Conservation (phyloP, 2,888 invertebrate genomes). For the Pherbina coryleti region DNA sequence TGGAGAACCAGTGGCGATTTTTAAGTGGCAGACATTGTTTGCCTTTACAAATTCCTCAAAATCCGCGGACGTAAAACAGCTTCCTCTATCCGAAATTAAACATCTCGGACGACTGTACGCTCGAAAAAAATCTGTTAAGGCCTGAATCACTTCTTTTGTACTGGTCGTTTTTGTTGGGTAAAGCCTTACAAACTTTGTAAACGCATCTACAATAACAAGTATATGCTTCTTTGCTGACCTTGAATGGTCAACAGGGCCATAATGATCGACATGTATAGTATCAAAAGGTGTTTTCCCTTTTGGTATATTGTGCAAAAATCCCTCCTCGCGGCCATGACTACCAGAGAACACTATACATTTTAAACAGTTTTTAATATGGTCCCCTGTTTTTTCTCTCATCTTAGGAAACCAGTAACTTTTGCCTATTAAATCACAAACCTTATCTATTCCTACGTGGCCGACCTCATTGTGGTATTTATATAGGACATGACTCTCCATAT, state of each 20-base stretch:
- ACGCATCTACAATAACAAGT: slow-evolving; percentile 15
- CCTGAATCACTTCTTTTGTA: not conserved
- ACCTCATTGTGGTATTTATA: slow-evolving; percentile 32
- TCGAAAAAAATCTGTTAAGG: not conserved
- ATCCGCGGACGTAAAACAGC: not conserved
- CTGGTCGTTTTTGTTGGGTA: slow-evolving; percentile 22
- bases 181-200: slow-evolving; percentile 25
- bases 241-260: slow-evolving; percentile 32
- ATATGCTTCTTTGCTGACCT: not conserved
- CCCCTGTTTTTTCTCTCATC: slow-evolving; percentile 7
- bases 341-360: slow-evolving; percentile 9
- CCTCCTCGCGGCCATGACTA: not conserved
- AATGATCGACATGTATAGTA: slow-evolving; percentile 23
- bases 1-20: slow-evolving; percentile 27
- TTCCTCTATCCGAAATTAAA: not conserved
- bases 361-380: slow-evolving; percentile 3
- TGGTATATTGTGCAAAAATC: slow-evolving; percentile 27
- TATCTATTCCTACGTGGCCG: slow-evolving; percentile 16
- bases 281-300: slow-evolving; percentile 27
- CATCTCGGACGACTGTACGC: not conserved
- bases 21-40: not conserved
- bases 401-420: slow-evolving; percentile 36
- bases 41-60: slow-evolving; percentile 12
- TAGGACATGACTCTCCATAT: slow-evolving; percentile 18
- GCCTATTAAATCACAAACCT: slow-evolving; percentile 15